A percentile compares a stretch with the other conserved stretches of the same genome.
Evolutionary conservation across 2,888 invertebrate species (phyloP).

Genomic region (Campoplex nolae): DNA sequence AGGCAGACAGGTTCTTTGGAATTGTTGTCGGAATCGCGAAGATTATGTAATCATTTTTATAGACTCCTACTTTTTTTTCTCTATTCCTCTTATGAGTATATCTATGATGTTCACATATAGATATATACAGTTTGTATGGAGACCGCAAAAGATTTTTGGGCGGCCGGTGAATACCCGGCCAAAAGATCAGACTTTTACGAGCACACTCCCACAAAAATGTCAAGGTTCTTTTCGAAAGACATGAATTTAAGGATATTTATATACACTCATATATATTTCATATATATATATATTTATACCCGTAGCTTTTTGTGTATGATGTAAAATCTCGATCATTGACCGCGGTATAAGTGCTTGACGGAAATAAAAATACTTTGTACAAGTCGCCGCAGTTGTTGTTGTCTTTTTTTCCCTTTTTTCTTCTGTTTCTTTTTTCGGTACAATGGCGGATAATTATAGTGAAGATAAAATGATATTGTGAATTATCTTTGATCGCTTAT

Average conservation of each 20-base stretch:
- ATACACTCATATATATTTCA: background rate
- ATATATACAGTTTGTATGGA: conserved; percentile 42
- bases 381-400: background rate
- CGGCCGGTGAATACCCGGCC: background rate
- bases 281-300: conserved; percentile 29
- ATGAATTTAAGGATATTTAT: conserved; percentile 23
- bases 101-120: background rate
- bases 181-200: conserved; percentile 63
- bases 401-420: too few species aligned
- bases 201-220: conserved; percentile 72
- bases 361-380: background rate
- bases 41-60: conserved; percentile 14
- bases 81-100: background rate
- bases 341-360: background rate
- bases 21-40: background rate
- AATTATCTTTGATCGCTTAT: background rate
- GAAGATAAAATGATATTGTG: background rate
- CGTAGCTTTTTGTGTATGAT: background rate
- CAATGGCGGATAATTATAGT: background rate
- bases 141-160: conserved; percentile 50
- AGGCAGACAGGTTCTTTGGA: background rate
- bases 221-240: conserved; percentile 70
- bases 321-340: conserved; percentile 1
- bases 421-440: background rate
- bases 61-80: background rate